These are phyloP conservation scores for Pitta sordida DNA, from an alignment of 2,113 vertebrate species.

Conservation along the genomic window DNA sequence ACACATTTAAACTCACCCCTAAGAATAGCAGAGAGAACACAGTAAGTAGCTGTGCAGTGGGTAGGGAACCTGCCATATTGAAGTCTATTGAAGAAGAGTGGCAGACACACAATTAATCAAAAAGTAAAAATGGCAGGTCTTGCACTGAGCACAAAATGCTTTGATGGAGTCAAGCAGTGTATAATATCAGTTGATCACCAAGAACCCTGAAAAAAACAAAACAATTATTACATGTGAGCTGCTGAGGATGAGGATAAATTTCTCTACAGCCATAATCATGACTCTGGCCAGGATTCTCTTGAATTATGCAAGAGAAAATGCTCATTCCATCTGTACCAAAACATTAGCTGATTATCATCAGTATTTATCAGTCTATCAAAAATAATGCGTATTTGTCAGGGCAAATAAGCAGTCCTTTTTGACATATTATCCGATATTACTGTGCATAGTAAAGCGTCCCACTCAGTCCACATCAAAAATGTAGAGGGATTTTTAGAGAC, in stretches of 20 bases:
- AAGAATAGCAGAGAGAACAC: neutral
- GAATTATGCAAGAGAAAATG: neutral
- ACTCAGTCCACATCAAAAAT: neutral
- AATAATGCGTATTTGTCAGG: neutral
- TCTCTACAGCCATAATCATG: neutral
- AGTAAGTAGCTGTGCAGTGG: neutral
- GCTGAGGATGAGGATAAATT: neutral
- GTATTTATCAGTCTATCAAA: neutral
- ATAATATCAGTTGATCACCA: neutral
- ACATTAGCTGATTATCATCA: neutral
- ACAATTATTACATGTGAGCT: neutral
- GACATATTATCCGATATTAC: neutral
- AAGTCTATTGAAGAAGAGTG: neutral
- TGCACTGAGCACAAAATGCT: neutral
- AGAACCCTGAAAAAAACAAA: neutral
- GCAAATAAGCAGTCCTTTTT: neutral
- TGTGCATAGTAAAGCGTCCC: neutral
- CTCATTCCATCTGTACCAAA: neutral
- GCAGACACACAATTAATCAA: neutral
- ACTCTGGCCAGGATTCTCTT: neutral
- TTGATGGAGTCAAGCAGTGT: neutral
- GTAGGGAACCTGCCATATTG: rapidly evolving
- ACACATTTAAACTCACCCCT: neutral
- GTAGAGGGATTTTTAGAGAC: too few relatives aligned
- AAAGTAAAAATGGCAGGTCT: neutral